phyloP scores from a whole-genome alignment of 2,888 invertebrate genomes.

The Pseudococcus jackbeardsleyi region DNA sequence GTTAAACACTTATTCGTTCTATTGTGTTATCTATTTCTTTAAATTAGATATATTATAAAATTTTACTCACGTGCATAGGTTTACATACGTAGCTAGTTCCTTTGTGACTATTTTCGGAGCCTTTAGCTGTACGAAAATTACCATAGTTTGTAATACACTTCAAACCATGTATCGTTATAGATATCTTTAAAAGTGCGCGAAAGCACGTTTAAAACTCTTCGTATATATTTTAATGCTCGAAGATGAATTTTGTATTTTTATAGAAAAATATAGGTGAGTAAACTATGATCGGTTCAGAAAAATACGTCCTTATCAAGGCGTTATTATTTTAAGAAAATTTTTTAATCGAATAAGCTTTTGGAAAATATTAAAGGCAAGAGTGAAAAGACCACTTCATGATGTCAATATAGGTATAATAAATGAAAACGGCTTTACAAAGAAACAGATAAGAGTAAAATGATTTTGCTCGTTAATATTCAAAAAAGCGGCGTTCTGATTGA shows the following conservation, averaged over 20 bases:
- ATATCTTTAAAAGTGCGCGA: slow-evolving; percentile 1
- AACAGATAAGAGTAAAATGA: slow-evolving; percentile 64
- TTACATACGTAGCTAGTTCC: background rate
- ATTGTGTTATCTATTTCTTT: background rate
- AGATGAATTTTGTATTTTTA: slow-evolving; percentile 14
- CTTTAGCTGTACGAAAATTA: slow-evolving; percentile 20
- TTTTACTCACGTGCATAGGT: background rate
- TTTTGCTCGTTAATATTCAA: slow-evolving; percentile 63
- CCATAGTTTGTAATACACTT: slow-evolving; percentile 20
- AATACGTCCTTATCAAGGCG: background rate
- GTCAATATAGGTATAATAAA: slow-evolving; percentile 58
- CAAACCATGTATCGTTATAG: slow-evolving; percentile 38
- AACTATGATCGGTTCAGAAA: background rate
- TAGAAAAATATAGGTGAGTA: background rate
- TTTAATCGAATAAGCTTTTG: slow-evolving; percentile 44
- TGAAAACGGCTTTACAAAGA: slow-evolving; percentile 52
- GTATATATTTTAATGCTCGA: background rate
- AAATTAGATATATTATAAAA: slow-evolving; percentile 35
- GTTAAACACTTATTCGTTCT: background rate
- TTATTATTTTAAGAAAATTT: slow-evolving; percentile 30
- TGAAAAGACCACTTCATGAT: slow-evolving; percentile 50
- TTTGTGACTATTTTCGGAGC: slow-evolving; percentile 26
- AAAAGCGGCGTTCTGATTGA: slow-evolving; percentile 51
- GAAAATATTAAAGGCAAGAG: slow-evolving; percentile 28
- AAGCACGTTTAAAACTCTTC: slow-evolving; percentile 25